Conservation (phyloP, 2,888 invertebrate genomes). For the Hemithea aestivaria region DNA sequence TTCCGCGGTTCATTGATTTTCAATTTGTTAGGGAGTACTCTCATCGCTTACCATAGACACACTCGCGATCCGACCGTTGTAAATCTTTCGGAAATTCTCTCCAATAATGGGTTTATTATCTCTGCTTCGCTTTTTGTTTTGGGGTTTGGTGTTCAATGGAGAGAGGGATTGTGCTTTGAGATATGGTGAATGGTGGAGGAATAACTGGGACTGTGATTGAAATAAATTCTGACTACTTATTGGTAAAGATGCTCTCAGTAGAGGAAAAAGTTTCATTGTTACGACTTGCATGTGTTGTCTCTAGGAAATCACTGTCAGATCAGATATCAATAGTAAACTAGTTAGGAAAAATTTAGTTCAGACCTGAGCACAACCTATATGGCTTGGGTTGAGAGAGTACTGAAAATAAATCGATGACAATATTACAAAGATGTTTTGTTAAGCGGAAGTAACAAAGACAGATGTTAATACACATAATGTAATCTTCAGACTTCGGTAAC, state of each 20-base stretch:
- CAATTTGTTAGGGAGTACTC: slow-evolving; percentile 75
- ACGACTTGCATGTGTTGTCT: too few relatives aligned
- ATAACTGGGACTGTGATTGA: too few relatives aligned
- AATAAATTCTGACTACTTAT: too few relatives aligned
- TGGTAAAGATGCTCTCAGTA: too few relatives aligned
- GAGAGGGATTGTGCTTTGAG: slow-evolving; percentile 8
- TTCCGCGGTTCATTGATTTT: slow-evolving; percentile 83
- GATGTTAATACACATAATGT: not conserved
- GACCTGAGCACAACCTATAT: too few relatives aligned
- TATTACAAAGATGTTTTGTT: too few relatives aligned
- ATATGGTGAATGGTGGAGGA: slow-evolving; percentile 9
- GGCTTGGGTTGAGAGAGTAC: too few relatives aligned
- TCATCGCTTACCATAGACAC: slow-evolving; percentile 69
- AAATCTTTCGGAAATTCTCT: slow-evolving; percentile 54
- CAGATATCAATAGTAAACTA: too few relatives aligned
- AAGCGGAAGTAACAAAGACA: not conserved
- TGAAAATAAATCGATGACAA: too few relatives aligned
- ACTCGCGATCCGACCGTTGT: slow-evolving; percentile 58
- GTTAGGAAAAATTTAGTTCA: too few relatives aligned
- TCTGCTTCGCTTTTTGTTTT: slow-evolving; percentile 18
- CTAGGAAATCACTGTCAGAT: too few relatives aligned
- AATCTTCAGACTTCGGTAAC: not conserved
- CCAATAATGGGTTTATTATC: slow-evolving; percentile 25
- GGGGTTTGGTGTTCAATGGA: slow-evolving; percentile 12
- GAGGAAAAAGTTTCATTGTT: too few relatives aligned